Conservation (phyloP, 2,888 invertebrate genomes). For the Rhagonycha fulva region DNA sequence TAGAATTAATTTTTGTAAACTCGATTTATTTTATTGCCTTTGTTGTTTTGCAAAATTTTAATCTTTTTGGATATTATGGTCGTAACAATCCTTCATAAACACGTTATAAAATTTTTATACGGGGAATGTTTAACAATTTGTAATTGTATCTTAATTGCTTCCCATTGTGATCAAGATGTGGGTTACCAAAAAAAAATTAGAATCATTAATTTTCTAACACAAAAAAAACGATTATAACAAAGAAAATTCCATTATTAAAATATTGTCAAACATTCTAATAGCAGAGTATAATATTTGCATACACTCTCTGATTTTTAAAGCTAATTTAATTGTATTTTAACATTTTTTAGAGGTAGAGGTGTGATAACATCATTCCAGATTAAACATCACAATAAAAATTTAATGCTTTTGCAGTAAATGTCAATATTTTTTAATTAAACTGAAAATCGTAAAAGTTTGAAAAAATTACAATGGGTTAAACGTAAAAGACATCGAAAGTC, state of each 20-base stretch:
- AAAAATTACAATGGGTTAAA: too few species aligned
- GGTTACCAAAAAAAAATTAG: background rate
- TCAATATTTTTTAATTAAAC: too few species aligned
- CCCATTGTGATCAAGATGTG: background rate
- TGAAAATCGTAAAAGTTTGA: too few species aligned
- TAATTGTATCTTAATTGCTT: background rate
- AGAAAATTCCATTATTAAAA: background rate
- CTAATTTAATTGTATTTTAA: too few species aligned
- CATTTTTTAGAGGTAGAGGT: too few species aligned
- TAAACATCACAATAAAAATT: too few species aligned
- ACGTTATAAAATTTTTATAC: background rate
- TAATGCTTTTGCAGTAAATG: too few species aligned
- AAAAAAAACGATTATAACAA: background rate
- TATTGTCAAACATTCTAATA: background rate
- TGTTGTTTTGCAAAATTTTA: background rate
- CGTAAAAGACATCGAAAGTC: too few species aligned
- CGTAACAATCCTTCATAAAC: background rate
- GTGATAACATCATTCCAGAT: too few species aligned
- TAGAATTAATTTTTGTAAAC: conserved; percentile 1
- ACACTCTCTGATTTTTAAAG: too few species aligned
- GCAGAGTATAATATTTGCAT: background rate
- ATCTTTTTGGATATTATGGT: background rate
- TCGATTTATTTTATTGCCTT: background rate
- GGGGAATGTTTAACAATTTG: background rate
- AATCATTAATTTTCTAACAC: background rate